Evolutionary conservation across 2,797 vertebrate genomes (phyloP).

Genomic region (Bradypus variegatus): DNA sequence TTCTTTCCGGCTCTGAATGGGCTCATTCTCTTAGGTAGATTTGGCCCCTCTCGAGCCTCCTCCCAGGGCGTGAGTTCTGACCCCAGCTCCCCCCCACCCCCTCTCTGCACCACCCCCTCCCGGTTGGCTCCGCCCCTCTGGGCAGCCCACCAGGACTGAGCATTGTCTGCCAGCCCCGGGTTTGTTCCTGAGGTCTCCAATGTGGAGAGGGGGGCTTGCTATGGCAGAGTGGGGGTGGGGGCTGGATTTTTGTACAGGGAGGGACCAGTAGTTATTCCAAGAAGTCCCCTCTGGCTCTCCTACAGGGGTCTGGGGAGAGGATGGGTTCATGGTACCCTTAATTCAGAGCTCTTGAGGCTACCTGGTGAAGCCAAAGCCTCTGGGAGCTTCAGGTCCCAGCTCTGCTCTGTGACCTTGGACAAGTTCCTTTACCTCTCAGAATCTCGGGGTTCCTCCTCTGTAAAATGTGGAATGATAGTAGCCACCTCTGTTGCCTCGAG

Average conservation of each 20-base stretch:
- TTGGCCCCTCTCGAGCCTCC: slow-evolving; percentile 56
- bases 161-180: neutral
- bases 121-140: slow-evolving; percentile 1
- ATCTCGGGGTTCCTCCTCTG: neutral
- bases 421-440: neutral
- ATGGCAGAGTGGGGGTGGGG: neutral
- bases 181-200: neutral
- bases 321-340: neutral
- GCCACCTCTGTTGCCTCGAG: neutral
- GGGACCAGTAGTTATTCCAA: neutral
- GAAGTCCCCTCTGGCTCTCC: neutral
- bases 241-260: neutral
- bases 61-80: slow-evolving; percentile 58
- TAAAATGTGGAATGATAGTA: neutral
- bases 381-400: neutral
- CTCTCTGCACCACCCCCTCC: neutral
- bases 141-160: neutral
- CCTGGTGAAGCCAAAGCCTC: neutral
- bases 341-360: neutral
- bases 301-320: neutral
- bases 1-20: slow-evolving; percentile 64
- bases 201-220: neutral
- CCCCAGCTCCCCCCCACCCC: slow-evolving; percentile 55
- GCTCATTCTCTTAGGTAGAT: slow-evolving; percentile 61
- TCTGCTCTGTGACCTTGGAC: neutral